phyloP scores from a whole-genome alignment of 2,797 vertebrate genomes.

The Coendou prehensilis region DNA sequence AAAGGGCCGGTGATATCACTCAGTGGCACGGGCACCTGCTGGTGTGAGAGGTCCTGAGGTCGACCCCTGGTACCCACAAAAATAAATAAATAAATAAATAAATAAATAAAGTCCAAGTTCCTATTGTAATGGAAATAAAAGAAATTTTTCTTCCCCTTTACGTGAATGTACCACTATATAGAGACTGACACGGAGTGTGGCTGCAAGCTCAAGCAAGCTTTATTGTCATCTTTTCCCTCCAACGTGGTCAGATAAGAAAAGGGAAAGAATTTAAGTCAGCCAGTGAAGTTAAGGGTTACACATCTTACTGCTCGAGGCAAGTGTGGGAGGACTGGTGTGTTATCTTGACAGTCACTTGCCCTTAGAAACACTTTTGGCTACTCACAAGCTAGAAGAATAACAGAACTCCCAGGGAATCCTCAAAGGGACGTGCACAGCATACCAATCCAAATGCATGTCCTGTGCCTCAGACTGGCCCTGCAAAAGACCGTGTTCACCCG shows the following conservation, averaged over 20 bases:
- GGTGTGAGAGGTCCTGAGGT: too few species aligned
- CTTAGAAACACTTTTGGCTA: not conserved
- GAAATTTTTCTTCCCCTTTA: not conserved
- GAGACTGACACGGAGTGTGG: not conserved
- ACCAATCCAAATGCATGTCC: not conserved
- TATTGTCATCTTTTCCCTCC: not conserved
- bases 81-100: too few species aligned
- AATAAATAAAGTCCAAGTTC: not conserved
- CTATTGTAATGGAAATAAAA: not conserved
- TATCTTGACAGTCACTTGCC: slow-evolving; percentile 63
- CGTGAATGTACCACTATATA: not conserved
- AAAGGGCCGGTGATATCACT: too few species aligned
- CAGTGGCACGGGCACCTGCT: too few species aligned
- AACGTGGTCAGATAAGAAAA: slow-evolving; percentile 12
- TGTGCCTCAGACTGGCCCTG: not conserved
- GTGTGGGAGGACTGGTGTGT: not conserved
- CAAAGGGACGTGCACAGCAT: not conserved
- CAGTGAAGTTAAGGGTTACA: not conserved
- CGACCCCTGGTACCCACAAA: too few species aligned
- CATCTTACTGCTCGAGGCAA: not conserved
- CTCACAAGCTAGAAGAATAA: slow-evolving; percentile 35
- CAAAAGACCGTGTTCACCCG: not conserved
- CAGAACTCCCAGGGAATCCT: not conserved
- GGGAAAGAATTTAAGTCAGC: slow-evolving; percentile 31
- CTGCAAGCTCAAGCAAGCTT: not conserved